Conservation (phyloP, 1,140 invertebrate genomes). For the Euwallacea fornicatus region DNA sequence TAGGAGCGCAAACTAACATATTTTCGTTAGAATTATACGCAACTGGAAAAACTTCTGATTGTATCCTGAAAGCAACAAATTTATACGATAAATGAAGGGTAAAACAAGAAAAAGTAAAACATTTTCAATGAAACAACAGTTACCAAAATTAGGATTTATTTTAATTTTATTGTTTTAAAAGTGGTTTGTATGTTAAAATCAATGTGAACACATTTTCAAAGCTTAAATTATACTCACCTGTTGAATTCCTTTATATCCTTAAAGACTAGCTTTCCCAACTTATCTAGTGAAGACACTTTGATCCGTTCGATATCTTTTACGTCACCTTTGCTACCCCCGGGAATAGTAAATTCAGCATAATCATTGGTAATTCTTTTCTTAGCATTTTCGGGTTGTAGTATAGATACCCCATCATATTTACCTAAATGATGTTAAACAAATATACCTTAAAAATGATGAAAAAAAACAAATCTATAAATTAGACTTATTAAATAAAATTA, state of each 20-base stretch:
- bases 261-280: constrained; percentile 86
- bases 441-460: neutral
- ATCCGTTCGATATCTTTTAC: constrained; percentile 64
- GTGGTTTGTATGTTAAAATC: neutral
- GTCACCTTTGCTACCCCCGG: constrained; percentile 67
- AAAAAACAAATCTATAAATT: too few relatives aligned
- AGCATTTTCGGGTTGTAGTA: constrained; percentile 57
- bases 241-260: constrained; percentile 85
- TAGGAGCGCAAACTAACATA: constrained; percentile 93
- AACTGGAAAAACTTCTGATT: constrained; percentile 92
- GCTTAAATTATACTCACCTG: constrained; percentile 49
- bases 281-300: constrained; percentile 73
- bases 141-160: too few relatives aligned
- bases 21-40: constrained; percentile 98
- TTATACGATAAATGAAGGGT: neutral
- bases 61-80: constrained; percentile 63
- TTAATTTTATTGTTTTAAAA: too few relatives aligned
- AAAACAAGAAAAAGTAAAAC: neutral
- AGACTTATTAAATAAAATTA: too few relatives aligned
- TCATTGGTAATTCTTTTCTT: constrained; percentile 65
- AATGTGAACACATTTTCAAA: neutral
- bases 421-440: constrained; percentile 31
- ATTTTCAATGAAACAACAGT: too few relatives aligned
- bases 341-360: constrained; percentile 89
- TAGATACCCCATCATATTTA: constrained; percentile 42